Evolutionary conservation across 2,113 vertebrate species (phyloP).

Genomic region (Colistium nudipinnis): DNA sequence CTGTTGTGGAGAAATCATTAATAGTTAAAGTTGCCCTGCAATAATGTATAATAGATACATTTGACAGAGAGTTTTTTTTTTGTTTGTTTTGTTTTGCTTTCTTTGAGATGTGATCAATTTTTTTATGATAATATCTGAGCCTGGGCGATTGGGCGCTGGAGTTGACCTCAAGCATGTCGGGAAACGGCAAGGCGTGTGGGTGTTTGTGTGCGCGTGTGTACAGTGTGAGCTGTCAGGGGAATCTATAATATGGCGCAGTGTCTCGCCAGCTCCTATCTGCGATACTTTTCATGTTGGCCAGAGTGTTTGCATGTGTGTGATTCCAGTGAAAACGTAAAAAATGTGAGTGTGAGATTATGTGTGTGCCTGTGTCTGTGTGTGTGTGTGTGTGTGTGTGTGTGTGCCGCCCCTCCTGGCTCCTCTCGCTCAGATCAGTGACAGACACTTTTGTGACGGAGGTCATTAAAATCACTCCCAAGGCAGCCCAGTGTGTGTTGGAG

Average conservation of each 20-base stretch:
- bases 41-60: constrained; percentile 82
- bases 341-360: background rate
- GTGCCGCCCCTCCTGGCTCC: constrained; percentile 37
- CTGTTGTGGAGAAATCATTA: constrained; percentile 85
- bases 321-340: constrained; percentile 9
- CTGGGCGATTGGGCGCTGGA: constrained; percentile 10
- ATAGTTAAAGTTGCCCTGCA: constrained; percentile 83
- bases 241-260: constrained; percentile 34
- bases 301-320: constrained; percentile 24
- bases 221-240: background rate
- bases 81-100: constrained; percentile 54
- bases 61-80: constrained; percentile 57
- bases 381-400: constrained; percentile 19
- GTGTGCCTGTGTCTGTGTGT: background rate
- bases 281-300: constrained; percentile 9
- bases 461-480: constrained; percentile 87
- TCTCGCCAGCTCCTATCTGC: constrained; percentile 32
- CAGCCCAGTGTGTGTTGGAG: constrained; percentile 66
- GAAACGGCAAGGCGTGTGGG: constrained; percentile 17
- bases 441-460: constrained; percentile 81
- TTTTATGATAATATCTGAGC: constrained; percentile 79
- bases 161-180: constrained; percentile 78
- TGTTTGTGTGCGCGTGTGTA: constrained; percentile 12
- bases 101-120: constrained; percentile 79
- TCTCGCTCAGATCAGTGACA: constrained; percentile 78